Percentiles rank a stretch among this genome's conserved stretches.
These are phyloP conservation scores for Calliopsis andreniformis DNA, from an alignment of 1,140 invertebrate genomes.

Conservation along the genomic window DNA sequence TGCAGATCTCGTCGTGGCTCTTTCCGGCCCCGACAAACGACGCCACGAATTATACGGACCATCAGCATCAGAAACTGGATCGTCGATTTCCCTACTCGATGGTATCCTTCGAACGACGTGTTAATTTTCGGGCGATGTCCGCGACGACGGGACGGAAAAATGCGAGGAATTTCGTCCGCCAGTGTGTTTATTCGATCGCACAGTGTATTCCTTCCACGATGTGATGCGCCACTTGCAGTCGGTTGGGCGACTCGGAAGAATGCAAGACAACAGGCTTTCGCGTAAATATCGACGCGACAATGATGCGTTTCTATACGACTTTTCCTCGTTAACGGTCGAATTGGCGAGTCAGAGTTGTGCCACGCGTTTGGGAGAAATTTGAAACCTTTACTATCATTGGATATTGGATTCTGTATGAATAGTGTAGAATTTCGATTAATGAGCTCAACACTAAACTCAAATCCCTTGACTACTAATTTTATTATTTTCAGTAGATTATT, in stretches of 20 bases:
- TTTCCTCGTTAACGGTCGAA: neutral
- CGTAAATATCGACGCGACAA: too few species aligned
- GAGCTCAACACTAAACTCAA: too few species aligned
- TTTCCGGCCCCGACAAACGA: constrained; percentile 20
- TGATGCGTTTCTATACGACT: too few species aligned
- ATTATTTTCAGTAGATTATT: too few species aligned
- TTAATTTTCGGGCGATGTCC: neutral
- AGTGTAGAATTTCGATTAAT: too few species aligned
- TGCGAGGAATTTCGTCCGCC: neutral
- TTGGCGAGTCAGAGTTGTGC: too few species aligned
- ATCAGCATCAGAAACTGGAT: constrained; percentile 25
- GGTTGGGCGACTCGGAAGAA: neutral
- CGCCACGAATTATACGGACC: constrained; percentile 20
- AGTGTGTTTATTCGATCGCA: neutral
- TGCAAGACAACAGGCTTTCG: neutral
- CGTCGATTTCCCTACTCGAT: constrained; percentile 10
- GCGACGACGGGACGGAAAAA: neutral
- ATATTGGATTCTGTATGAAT: too few species aligned
- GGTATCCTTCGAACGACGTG: neutral
- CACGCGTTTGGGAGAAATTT: too few species aligned
- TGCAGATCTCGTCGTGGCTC: constrained; percentile 30
- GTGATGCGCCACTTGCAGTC: neutral
- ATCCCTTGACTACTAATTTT: too few species aligned
- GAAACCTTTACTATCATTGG: too few species aligned
- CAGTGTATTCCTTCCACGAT: neutral